Evolutionary conservation across 2,113 vertebrate genomes (phyloP).

Genomic region (Amazona guildingii): DNA sequence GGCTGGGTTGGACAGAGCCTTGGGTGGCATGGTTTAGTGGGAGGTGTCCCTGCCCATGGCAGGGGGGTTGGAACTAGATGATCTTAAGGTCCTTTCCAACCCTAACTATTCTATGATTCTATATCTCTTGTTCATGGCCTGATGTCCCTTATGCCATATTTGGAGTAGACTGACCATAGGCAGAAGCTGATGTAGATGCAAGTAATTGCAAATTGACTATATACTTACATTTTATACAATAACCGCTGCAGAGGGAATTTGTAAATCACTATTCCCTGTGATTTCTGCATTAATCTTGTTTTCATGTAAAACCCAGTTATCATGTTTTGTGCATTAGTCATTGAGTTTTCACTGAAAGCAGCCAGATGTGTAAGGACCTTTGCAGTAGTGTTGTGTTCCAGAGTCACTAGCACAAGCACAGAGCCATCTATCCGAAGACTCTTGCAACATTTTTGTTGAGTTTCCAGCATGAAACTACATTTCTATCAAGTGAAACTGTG

Average conservation of each 20-base stretch:
- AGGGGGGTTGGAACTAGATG: too few relatives aligned
- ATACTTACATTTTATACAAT: background rate
- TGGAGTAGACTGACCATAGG: background rate
- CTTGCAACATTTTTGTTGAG: background rate
- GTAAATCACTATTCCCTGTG: background rate
- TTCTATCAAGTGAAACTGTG: background rate
- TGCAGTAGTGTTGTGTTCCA: background rate
- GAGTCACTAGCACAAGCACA: background rate
- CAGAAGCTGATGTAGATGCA: background rate
- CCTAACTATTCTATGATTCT: too few relatives aligned
- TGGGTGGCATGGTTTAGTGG: too few relatives aligned
- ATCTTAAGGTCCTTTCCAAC: too few relatives aligned
- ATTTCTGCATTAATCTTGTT: conserved; percentile 2
- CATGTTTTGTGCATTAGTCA: background rate
- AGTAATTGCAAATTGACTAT: background rate
- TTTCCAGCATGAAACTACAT: background rate
- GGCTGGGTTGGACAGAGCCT: too few relatives aligned
- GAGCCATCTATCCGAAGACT: background rate
- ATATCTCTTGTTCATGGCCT: background rate
- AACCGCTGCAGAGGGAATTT: background rate
- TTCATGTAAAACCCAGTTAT: background rate
- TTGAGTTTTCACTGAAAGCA: background rate
- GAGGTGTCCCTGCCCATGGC: too few relatives aligned
- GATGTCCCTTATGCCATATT: background rate
- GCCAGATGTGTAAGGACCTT: background rate